phyloP scores from a whole-genome alignment of 2,888 invertebrate genomes.

The Diplolepis rosae region DNA sequence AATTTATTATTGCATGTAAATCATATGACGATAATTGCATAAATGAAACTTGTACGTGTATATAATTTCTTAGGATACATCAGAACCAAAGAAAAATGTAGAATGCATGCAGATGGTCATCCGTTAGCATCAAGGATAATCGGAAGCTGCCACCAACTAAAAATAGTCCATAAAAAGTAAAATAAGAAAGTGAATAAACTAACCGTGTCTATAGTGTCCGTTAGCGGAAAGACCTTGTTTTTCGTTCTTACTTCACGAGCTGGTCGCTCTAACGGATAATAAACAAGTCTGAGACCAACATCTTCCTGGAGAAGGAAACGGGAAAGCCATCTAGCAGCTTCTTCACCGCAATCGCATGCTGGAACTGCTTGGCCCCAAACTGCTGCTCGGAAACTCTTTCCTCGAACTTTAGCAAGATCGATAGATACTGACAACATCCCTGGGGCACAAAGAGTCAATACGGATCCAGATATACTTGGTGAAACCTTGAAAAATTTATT shows the following conservation, averaged over 20 bases:
- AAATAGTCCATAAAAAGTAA: not conserved
- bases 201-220: slow-evolving; percentile 60
- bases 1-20: not conserved
- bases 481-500: no score
- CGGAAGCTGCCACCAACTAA: not conserved
- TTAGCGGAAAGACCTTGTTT: slow-evolving; percentile 64
- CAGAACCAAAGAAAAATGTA: not conserved
- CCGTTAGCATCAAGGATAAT: not conserved
- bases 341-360: slow-evolving; percentile 84
- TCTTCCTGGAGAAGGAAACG: slow-evolving; percentile 76
- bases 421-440: slow-evolving; percentile 77
- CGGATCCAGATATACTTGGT: slow-evolving; percentile 75
- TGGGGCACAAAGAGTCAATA: slow-evolving; percentile 76
- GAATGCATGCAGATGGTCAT: not conserved
- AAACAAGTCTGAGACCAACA: slow-evolving; percentile 77
- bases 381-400: slow-evolving; percentile 72
- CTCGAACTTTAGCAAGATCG: slow-evolving; percentile 73
- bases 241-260: slow-evolving; percentile 60
- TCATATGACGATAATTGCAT: no score
- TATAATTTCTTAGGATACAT: not conserved
- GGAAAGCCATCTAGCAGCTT: slow-evolving; percentile 84
- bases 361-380: slow-evolving; percentile 78
- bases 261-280: slow-evolving; percentile 76
- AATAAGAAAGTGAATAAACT: slow-evolving; percentile 36
- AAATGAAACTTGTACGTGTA: no score